These are phyloP conservation scores for Clarias batrachus DNA, from an alignment of 2,113 vertebrate genomes.

Conservation along the genomic window DNA sequence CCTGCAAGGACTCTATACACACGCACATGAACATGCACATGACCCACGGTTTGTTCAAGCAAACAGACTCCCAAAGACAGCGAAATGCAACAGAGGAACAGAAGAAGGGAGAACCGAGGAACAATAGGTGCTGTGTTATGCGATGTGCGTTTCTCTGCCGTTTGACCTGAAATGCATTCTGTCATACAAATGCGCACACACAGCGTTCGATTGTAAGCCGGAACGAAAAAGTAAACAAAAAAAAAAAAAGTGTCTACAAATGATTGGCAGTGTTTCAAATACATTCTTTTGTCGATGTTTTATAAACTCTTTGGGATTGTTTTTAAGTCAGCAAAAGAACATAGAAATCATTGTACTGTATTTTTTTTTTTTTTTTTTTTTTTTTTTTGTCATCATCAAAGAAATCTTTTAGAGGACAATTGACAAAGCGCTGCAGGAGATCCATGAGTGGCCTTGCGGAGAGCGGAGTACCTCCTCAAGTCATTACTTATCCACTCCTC, in stretches of 20 bases:
- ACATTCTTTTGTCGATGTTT: background rate
- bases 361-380: background rate
- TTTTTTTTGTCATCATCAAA: background rate
- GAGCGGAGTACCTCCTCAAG: background rate
- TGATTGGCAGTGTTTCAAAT: background rate
- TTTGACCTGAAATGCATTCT: conserved; percentile 32
- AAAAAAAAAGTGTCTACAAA: background rate
- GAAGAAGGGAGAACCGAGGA: conserved; percentile 40
- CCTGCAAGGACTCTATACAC: conserved; percentile 38
- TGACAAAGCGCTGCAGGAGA: background rate
- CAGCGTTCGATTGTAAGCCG: conserved; percentile 3
- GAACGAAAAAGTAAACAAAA: background rate
- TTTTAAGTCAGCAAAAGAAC: background rate
- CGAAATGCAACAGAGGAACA: conserved; percentile 19
- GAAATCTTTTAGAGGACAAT: background rate
- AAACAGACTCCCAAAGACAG: conserved; percentile 38
- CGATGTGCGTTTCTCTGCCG: background rate
- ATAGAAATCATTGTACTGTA: background rate
- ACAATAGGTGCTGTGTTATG: conserved; percentile 48
- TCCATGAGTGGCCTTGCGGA: background rate
- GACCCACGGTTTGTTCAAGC: conserved; percentile 45
- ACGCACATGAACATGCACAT: conserved; percentile 45
- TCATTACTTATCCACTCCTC: background rate
- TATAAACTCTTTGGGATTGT: background rate
- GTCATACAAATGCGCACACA: conserved; percentile 14